Conservation (phyloP, 1,140 invertebrate species). For the Amphibalanus amphitrite region DNA sequence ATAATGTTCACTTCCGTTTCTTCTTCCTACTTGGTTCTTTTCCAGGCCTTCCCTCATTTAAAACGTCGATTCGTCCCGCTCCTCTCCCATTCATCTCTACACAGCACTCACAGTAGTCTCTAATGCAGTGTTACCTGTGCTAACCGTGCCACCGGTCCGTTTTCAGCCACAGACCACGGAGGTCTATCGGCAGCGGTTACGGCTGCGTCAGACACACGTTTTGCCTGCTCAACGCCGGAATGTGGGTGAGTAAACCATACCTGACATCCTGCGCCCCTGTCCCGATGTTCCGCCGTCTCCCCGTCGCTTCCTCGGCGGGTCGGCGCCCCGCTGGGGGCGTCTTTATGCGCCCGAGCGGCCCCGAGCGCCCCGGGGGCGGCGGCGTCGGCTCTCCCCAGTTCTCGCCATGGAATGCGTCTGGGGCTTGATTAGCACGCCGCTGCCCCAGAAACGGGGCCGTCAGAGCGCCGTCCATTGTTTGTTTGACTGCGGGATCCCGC, state of each 20-base stretch:
- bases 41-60: too few species aligned
- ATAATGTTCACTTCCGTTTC: too few species aligned
- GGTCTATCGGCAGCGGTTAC: not conserved
- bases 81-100: too few species aligned
- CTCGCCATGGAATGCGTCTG: not conserved
- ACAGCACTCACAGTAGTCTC: too few species aligned
- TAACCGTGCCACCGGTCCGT: too few species aligned
- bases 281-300: too few species aligned
- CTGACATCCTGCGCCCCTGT: not conserved
- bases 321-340: not conserved
- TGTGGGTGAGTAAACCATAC: not conserved
- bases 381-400: not conserved
- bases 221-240: not conserved
- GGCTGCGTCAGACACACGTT: not conserved
- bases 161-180: not conserved
- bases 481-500: not conserved
- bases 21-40: too few species aligned
- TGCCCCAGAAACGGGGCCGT: not conserved
- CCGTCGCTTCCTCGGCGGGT: not conserved
- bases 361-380: too few species aligned
- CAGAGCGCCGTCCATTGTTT: not conserved
- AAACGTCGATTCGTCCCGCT: too few species aligned
- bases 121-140: too few species aligned
- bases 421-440: not conserved
- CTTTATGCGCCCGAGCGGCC: not conserved